Base-by-base conservation (phyloP, 2,888 invertebrate genomes). In the Brachypalpus laphriformis region DNA sequence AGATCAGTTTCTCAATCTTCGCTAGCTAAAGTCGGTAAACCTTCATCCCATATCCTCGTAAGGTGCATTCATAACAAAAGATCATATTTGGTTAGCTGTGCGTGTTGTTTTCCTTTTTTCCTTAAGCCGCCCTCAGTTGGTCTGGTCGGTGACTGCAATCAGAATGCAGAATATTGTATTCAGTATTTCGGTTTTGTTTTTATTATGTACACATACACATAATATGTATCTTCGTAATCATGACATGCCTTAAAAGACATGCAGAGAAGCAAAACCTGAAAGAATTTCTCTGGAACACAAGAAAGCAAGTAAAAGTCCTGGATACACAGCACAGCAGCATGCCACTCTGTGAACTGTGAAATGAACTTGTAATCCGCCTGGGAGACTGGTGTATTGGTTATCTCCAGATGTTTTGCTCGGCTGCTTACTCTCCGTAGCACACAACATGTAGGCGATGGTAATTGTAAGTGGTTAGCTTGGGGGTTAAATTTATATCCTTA, bases 331-430 rank as follows among this genome's bases (percentile, higher is more conserved):
- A 25, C 22, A 63, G n/a, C 34, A 57, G 40, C 20, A 77, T 70
- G 22, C 71, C 34, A 25, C 49, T 40, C 54, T 65, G 45, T 66
- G 77, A 71, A 82, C 70, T 71, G 65, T 82, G 65, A 77, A 82
- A 82, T 77, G 51, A 82, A 82, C 82, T 82, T 65, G 59, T 77
- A 82, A 77, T 66, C 65, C 76, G 11, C 31, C 47, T 45, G 65
- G 37, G 47, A 54, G 20, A 31, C 66, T 47, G 16, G 20, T 16
- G 31, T 57, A 77, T 45, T 65, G 42, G 57, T 57, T 71, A 63
- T 59, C 65, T 65, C 51, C 40, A 65, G 76, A 72, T 65, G 34
- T 31, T 70, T 49, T 57, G 49, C 40, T n/a, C 37, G 37, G 31
- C 7, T 34, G 16, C 51, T 51, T 45, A n/a, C n/a, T n/a, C 31